A percentile compares a stretch with the other conserved stretches of the same genome.
Evolutionary conservation across 2,113 vertebrate genomes (phyloP).

Genomic region (Scomber scombrus): DNA sequence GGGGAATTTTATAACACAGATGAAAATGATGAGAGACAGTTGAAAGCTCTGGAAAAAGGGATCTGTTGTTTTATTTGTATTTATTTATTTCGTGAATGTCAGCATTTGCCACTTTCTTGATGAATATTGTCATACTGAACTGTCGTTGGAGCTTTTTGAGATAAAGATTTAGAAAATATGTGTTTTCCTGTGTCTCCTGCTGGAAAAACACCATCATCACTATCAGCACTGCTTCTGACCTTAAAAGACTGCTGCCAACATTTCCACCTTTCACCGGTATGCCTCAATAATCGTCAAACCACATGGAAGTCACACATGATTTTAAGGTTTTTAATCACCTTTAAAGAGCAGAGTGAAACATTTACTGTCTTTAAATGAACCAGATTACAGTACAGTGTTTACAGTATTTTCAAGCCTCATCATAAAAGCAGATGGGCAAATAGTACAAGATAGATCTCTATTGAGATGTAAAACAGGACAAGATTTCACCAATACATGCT

Average conservation of each 20-base stretch:
- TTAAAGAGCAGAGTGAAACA: not conserved
- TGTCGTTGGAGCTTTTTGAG: no score
- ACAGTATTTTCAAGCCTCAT: not conserved
- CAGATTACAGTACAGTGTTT: not conserved
- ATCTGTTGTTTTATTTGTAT: no score
- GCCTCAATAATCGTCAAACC: not conserved
- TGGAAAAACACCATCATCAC: not conserved
- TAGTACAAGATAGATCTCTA: constrained; percentile 18
- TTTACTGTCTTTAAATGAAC: not conserved
- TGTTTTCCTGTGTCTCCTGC: not conserved
- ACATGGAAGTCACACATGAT: not conserved
- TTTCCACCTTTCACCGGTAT: not conserved
- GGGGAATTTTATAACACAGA: no score
- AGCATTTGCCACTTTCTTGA: no score
- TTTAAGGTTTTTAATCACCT: not conserved
- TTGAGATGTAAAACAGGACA: constrained; percentile 48
- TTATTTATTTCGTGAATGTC: no score
- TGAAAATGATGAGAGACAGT: no score
- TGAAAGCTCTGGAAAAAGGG: no score
- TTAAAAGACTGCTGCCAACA: not conserved
- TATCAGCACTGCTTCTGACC: not conserved
- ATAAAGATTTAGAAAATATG: no score
- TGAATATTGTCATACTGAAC: no score
- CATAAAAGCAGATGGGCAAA: constrained; percentile 25
- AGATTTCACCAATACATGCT: constrained; percentile 20